phyloP scores from a whole-genome alignment of 2,797 vertebrate genomes.

The Liasis olivaceus region DNA sequence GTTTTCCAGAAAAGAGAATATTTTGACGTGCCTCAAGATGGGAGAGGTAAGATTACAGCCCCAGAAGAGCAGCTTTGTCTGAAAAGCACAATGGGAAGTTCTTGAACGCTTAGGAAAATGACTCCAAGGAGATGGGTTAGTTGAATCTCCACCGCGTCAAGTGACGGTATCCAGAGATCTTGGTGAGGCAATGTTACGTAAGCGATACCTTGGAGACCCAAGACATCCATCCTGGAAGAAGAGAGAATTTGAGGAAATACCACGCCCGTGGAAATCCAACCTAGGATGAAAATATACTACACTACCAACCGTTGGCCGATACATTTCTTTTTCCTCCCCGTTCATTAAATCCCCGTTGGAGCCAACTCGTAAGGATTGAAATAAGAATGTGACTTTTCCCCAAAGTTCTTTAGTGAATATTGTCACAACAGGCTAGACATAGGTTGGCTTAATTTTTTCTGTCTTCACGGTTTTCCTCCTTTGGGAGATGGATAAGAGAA shows the following conservation, averaged over 20 bases:
- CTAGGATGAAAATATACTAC: constrained; percentile 34
- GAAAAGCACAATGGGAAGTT: constrained; percentile 15
- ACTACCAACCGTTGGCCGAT: constrained; percentile 46
- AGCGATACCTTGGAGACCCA: constrained; percentile 73
- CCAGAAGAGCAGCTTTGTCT: constrained; percentile 64
- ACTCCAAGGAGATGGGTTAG: not conserved
- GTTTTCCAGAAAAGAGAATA: constrained; percentile 70
- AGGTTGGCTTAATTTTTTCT: constrained; percentile 14
- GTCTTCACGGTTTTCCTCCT: not conserved
- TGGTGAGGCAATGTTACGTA: constrained; percentile 50
- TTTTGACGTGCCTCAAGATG: constrained; percentile 77
- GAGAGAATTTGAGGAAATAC: constrained; percentile 35
- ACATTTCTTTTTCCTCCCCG: constrained; percentile 56
- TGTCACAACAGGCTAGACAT: constrained; percentile 41
- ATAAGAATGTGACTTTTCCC: constrained; percentile 61
- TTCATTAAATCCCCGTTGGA: constrained; percentile 58
- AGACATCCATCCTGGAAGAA: constrained; percentile 49
- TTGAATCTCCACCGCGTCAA: constrained; percentile 24
- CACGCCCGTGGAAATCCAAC: constrained; percentile 41
- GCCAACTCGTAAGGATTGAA: constrained; percentile 64
- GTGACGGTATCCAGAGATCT: constrained; percentile 44
- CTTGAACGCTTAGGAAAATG: constrained; percentile 29
- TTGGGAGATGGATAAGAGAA: not conserved
- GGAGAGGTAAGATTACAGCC: constrained; percentile 63
- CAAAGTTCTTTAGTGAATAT: constrained; percentile 53